These are phyloP conservation scores for Lineus longissimus DNA, from an alignment of 1,140 invertebrate genomes.

Conservation along the genomic window DNA sequence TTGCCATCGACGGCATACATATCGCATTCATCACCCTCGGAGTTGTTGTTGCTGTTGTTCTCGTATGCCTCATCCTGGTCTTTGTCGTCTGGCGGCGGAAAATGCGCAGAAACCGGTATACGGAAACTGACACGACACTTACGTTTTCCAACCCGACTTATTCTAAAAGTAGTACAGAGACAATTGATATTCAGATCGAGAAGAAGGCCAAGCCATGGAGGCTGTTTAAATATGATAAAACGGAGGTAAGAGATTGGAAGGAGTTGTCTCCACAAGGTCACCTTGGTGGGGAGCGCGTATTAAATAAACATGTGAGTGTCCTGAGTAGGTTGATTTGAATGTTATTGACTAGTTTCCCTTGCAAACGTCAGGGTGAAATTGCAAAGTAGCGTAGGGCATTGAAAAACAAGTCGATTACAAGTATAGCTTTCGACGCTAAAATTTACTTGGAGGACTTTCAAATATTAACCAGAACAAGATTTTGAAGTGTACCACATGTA, in stretches of 20 bases:
- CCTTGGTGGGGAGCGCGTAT: too few species aligned
- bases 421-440: too few species aligned
- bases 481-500: too few species aligned
- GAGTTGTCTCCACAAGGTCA: neutral
- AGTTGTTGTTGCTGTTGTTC: conserved; percentile 44
- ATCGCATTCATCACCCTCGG: conserved; percentile 30
- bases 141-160: conserved; percentile 79
- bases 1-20: neutral
- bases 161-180: conserved; percentile 61
- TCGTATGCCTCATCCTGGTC: conserved; percentile 26
- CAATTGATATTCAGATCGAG: conserved; percentile 40
- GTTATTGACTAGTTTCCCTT: too few species aligned
- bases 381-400: too few species aligned
- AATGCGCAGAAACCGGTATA: conserved; percentile 25
- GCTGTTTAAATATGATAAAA: conserved; percentile 67
- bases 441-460: too few species aligned
- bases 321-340: too few species aligned
- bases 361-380: too few species aligned
- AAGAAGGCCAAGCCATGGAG: conserved; percentile 59
- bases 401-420: too few species aligned
- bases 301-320: too few species aligned
- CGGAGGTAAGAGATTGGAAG: conserved; percentile 35
- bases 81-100: conserved; percentile 40
- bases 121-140: conserved; percentile 62
- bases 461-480: too few species aligned